Conservation (phyloP, 2,797 vertebrate species). For the Dromococcyx pavoninus region DNA sequence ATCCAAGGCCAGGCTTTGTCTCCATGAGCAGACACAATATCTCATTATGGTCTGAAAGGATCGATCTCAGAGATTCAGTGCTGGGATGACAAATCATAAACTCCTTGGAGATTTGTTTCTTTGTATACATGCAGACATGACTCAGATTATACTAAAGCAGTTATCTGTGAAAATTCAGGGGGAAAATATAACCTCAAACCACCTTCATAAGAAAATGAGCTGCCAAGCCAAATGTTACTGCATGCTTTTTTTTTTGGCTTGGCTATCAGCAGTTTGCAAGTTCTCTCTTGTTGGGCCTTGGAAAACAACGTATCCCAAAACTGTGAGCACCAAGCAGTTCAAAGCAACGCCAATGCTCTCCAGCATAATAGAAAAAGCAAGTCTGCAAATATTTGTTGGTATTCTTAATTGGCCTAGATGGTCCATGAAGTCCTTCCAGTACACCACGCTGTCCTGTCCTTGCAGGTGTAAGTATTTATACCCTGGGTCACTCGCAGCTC, state of each 20-base stretch:
- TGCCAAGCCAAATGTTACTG: background rate
- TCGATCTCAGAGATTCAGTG: background rate
- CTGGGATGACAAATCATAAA: background rate
- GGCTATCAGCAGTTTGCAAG: slow-evolving; percentile 35
- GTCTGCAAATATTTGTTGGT: background rate
- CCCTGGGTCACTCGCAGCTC: background rate
- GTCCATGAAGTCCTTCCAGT: background rate
- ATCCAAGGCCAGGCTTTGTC: background rate
- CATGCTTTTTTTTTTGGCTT: background rate
- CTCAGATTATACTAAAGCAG: slow-evolving; percentile 30
- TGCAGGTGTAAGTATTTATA: background rate
- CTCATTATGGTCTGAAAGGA: slow-evolving; percentile 11
- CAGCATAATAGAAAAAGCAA: background rate
- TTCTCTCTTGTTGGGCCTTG: slow-evolving; percentile 12
- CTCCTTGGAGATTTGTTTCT: slow-evolving; percentile 25
- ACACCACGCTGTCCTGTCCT: fast-evolving
- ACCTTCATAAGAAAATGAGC: background rate
- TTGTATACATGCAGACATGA: slow-evolving; percentile 34
- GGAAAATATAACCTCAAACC: slow-evolving; percentile 28
- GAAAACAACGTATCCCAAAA: background rate
- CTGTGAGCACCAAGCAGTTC: background rate
- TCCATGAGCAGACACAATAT: background rate
- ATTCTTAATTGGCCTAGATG: background rate
- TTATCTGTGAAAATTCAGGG: slow-evolving; percentile 42
- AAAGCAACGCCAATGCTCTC: background rate